Base-by-base conservation (phyloP, 2,888 invertebrate species). In the Latrodectus elegans region DNA sequence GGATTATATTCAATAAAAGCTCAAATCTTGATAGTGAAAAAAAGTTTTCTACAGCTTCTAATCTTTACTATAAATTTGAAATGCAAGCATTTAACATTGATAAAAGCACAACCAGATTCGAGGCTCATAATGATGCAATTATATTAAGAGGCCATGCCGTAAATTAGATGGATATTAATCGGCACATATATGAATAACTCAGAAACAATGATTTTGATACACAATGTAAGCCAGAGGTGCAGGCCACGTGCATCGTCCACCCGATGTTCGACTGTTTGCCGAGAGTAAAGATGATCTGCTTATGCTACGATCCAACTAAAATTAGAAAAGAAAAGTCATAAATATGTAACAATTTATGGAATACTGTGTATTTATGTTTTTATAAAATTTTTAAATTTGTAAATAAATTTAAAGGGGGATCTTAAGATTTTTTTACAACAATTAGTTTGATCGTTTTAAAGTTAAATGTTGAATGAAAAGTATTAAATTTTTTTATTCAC, bases 161-260 rank as follows among this genome's bases (percentile, higher is more conserved):
- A 38, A 2, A 38, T 38, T 38, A 38, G 38, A 38, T 2, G 6
- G 6, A 6, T 38, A 6, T 3, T 0, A 38, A 0, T 38, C 38
- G 38, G 4, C 38, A 38, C 38, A 38, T 38, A 38, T 38, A 22
- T n/a, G 0, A 12, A 60, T 10, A 60, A 10, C 12, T 60, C n/a
- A 82, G n/a, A 82, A 87, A 49, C 82, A 87, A 22, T 68, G 71
- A 38, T 82, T 87, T 26, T 87, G 82, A 60, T 87, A 82, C 4
- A 82, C 87, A n/a, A 87, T 87, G 82, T 87, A 87, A 14, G 87
- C 76, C 10, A 82, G 67, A n/a, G 88, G 88, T 0, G 79, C 79
- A 0, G 79, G 83, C 88, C 88, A 88, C 38, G 74, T 84, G 75
- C 79, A 84, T 1, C 84, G 60, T 38, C 4, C 38, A 1, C 70